Conservation (phyloP, 1,140 invertebrate species). For the Hyphantria cunea region DNA sequence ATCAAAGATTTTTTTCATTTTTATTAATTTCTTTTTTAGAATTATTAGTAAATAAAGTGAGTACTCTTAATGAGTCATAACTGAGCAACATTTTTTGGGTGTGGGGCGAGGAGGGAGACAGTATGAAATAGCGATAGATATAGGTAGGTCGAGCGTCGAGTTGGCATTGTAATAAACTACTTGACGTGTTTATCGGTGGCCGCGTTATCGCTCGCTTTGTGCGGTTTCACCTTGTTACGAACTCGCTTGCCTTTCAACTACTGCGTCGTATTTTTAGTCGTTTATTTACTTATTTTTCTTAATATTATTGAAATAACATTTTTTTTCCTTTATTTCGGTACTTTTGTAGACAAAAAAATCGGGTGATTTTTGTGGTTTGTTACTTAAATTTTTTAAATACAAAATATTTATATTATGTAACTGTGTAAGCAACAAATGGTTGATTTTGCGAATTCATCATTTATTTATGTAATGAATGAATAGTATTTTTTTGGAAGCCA, state of each 20-base stretch:
- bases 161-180: conserved; percentile 74
- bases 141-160: conserved; percentile 74
- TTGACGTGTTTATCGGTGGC: conserved; percentile 64
- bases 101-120: conserved; percentile 67
- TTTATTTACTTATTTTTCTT: conserved; percentile 27
- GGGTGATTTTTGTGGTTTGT: conserved; percentile 6
- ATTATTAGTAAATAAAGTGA: not conserved
- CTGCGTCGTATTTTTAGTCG: conserved; percentile 20
- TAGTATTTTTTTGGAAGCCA: too few species aligned
- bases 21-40: not conserved
- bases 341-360: not conserved
- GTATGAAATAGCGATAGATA: conserved; percentile 70
- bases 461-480: too few species aligned
- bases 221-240: conserved; percentile 58
- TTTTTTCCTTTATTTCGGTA: not conserved
- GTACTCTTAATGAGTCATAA: not conserved
- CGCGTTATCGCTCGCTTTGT: conserved; percentile 66
- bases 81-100: conserved; percentile 50
- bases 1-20: not conserved
- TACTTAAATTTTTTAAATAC: not conserved
- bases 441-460: too few species aligned
- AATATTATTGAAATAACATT: not conserved
- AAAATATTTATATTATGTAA: too few species aligned
- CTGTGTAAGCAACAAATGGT: not conserved
- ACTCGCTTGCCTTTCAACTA: conserved; percentile 34